Evolutionary conservation across 2,888 invertebrate species (phyloP).

Genomic region (Lasioglossum malachurum): DNA sequence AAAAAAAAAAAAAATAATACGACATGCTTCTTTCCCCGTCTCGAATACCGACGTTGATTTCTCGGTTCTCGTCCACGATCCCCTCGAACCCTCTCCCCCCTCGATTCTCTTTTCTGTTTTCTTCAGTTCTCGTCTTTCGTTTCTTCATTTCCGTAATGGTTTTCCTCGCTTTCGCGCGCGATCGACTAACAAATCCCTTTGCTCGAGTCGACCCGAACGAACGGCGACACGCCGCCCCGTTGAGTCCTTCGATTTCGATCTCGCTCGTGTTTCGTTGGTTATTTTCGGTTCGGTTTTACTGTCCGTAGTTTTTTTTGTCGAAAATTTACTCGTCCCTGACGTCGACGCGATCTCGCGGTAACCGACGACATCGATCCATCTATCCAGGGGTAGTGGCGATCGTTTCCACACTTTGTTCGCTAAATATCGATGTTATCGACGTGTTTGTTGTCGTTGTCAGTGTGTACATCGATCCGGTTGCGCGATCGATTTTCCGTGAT

Average conservation of each 20-base stretch:
- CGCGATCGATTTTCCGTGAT: conserved; percentile 10
- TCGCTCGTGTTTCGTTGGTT: background rate
- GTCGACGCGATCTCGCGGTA: conserved; percentile 43
- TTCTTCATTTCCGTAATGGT: background rate
- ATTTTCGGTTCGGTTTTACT: background rate
- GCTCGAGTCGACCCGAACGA: background rate
- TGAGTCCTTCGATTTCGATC: background rate
- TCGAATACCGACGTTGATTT: conserved; percentile 60
- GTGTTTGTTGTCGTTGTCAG: conserved; percentile 25
- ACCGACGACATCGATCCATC: conserved; percentile 25
- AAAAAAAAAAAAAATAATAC: conserved; percentile 69
- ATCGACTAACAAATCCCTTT: background rate
- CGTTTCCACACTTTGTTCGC: background rate
- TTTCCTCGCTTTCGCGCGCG: background rate
- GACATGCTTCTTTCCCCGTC: conserved; percentile 71
- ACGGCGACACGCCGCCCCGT: background rate
- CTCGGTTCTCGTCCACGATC: conserved; percentile 56
- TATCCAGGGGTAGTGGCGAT: background rate
- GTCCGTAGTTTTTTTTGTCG: background rate
- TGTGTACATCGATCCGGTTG: background rate
- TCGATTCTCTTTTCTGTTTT: background rate
- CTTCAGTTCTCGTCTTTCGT: background rate
- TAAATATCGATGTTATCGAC: conserved; percentile 25
- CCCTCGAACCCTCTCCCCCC: conserved; percentile 41
- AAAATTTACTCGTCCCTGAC: conserved; percentile 14